These are phyloP conservation scores for Microhierax caerulescens DNA, from an alignment of 2,797 vertebrate species.

Conservation along the genomic window DNA sequence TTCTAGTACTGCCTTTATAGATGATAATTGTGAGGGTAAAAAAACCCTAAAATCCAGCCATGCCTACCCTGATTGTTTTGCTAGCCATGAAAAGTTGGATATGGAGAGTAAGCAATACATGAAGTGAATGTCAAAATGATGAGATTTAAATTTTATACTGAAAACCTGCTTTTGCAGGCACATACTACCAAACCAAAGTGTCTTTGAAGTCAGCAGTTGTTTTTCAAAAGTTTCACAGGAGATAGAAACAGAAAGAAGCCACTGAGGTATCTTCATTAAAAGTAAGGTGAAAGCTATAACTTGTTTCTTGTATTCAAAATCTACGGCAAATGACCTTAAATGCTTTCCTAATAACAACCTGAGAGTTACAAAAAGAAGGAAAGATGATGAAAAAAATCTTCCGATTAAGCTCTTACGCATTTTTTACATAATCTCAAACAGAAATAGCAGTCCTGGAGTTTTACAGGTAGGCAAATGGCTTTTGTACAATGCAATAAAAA, in stretches of 20 bases:
- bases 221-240: background rate
- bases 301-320: background rate
- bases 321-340: background rate
- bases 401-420: background rate
- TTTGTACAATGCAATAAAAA: background rate
- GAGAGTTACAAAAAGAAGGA: background rate
- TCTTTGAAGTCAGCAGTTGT: background rate
- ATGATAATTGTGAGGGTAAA: background rate
- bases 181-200: background rate
- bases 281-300: background rate
- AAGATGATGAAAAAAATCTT: background rate
- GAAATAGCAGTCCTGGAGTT: background rate
- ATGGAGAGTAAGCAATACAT: background rate
- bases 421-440: background rate
- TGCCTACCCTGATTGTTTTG: background rate
- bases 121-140: background rate
- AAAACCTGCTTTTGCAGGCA: background rate
- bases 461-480: background rate
- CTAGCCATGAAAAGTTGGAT: background rate
- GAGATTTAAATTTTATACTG: background rate
- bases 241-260: background rate
- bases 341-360: background rate
- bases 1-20: background rate
- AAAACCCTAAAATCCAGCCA: background rate
- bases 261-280: background rate